These are phyloP conservation scores for Dromaius novaehollandiae DNA, from an alignment of 2,113 vertebrate genomes.

Conservation along the genomic window DNA sequence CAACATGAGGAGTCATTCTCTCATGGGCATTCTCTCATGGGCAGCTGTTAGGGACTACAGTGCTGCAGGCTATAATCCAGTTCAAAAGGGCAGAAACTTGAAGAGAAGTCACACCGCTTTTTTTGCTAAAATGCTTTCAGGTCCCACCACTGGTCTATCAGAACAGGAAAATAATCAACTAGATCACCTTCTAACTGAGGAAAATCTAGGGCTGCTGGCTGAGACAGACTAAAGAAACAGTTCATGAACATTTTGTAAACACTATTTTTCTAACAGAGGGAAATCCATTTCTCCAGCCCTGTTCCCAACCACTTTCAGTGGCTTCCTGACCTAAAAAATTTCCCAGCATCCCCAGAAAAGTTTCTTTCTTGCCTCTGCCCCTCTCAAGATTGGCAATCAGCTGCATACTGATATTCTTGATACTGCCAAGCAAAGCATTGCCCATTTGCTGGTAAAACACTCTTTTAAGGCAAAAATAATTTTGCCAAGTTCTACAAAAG, in stretches of 20 bases:
- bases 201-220: background rate
- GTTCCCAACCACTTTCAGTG: background rate
- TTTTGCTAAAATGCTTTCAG: background rate
- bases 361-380: background rate
- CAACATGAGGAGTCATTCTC: background rate
- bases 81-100: background rate
- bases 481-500: background rate
- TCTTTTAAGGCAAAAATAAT: background rate
- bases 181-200: background rate
- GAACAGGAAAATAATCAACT: background rate
- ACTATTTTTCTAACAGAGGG: background rate
- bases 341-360: background rate
- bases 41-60: background rate
- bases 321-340: background rate
- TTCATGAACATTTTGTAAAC: background rate
- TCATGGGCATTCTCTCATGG: too few relatives aligned
- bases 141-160: background rate
- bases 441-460: background rate
- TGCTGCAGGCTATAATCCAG: background rate
- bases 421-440: background rate
- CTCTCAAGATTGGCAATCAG: background rate
- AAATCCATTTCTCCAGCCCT: background rate
- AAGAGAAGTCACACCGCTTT: background rate
- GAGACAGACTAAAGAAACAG: background rate
- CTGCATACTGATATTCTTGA: background rate